Evolutionary conservation across 1,140 invertebrate species (phyloP), one percentile per base, ranked within the genome.

Genomic region (Drosophila quadrilineata): DNA sequence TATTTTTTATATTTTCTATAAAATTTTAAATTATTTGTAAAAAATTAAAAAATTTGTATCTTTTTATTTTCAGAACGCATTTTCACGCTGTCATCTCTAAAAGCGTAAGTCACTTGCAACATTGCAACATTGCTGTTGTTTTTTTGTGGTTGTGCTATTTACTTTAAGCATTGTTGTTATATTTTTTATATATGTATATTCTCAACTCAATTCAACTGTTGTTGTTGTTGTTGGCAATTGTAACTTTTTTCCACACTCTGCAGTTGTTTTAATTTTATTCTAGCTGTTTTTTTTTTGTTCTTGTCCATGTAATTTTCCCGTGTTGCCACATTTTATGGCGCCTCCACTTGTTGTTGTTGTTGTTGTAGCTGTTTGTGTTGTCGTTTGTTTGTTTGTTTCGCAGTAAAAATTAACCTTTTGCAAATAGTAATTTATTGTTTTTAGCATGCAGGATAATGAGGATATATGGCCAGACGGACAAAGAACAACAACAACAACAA

Each of bases 341-440:
- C 53, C 62, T 33, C 14, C 12, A n/a, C 24, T 22, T 16, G 28
- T 35, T 16, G 35, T 48, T 41, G 8, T 28, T 40, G 22, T 49
- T 45, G 24, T 21, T 45, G 26, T 46, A 26, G 35, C 17, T 36
- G 31, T 31, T 24, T 22, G 4, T 17, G 19, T 26, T 16, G n/a
- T 17, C 16, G 41, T 49, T 22, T 65, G 63, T 64, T 46, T 66
- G 52, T 54, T 71, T 71, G 52, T 73, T 62, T 54, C 68, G 26
- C 31, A 73, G 77, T 85, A 79, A 85, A 82, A 82, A 85, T 84
- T 77, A 82, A 82, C 69, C 64, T 77, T 82, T 77, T 85, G 74
- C 77, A 82, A 82, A 82, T 82, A 82, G 74, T 82, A 82, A 82
- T 82, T 82, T 82, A 85, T 82, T 82, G 77, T 85, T 82, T 73